Base-by-base conservation (phyloP, 2,113 vertebrate species). In the Pteronura brasiliensis region DNA sequence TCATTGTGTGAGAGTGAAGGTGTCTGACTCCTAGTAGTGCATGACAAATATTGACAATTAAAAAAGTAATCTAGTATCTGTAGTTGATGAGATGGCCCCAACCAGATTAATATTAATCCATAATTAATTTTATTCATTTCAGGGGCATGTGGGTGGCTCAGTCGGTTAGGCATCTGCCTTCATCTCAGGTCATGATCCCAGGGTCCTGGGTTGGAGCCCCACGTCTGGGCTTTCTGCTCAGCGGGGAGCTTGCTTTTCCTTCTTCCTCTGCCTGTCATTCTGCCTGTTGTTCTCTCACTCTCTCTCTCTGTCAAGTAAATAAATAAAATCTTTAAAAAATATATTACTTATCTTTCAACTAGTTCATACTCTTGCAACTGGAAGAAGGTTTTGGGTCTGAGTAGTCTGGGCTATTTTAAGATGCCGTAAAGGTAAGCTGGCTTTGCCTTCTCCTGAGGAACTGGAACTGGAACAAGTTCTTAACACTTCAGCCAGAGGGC, bases 331-430 rank as follows among this genome's bases (percentile, higher is more conserved):
- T 65, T 61, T 2, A 11, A 27, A 59, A 59, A 59, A 59, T 4
- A 10, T 57, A 59, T 65, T 29, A 63, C 27, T 95, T 79, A 57
- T 88, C 49, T 95, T 96, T 96, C 42, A 90, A 61, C 34, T 72
- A 71, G 55, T 88, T 93, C 39, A 39, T 57, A 8, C 20, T 77
- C 10, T 21, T 88, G 27, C 10, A 29, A 85, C 44, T 88, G 29
- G 63, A 96, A 87, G 71, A 71, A 57, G 25, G 8, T 90, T 97
- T 90, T 96, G 74, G 72, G 12, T 83, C 87, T 95, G 39, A 76
- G 20, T 52, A 72, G 36, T 77, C 88, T 87, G 85, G 77, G 29
- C 65, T 97, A 95, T 97, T 94, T 97, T 95, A 95, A 91, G 82
- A 49, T 69, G 34, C 18, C 29, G 90, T 93, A 59, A 94, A 97